Evolutionary conservation across 2,113 vertebrate species (phyloP).

Genomic region (Bungarus multicinctus): DNA sequence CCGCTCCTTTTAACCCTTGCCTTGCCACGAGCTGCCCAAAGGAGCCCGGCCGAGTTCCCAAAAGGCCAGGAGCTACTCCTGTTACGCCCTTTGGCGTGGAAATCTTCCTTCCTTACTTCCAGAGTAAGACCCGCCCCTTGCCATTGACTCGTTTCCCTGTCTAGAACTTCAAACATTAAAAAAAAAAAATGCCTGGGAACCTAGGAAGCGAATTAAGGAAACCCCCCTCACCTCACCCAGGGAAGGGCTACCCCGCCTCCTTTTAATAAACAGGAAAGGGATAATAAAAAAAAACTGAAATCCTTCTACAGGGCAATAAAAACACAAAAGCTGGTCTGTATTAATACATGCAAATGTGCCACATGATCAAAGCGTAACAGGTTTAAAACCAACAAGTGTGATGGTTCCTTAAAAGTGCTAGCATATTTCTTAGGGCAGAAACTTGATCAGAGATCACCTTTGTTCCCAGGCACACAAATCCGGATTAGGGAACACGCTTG

Average conservation of each 20-base stretch:
- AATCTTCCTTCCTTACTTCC: not conserved
- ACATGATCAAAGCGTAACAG: not conserved
- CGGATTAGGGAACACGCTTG: not conserved
- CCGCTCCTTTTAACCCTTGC: slow-evolving; percentile 24
- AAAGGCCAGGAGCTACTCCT: not conserved
- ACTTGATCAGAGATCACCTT: not conserved
- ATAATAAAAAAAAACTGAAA: too few species aligned
- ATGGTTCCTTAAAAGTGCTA: not conserved
- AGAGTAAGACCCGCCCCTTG: not conserved
- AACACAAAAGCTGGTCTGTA: not conserved
- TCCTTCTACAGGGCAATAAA: not conserved
- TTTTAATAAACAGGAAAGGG: not conserved
- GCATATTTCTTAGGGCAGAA: not conserved
- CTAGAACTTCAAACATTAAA: not conserved
- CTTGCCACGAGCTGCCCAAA: not conserved
- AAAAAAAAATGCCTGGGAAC: not conserved
- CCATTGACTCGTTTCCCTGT: not conserved
- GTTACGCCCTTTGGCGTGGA: not conserved
- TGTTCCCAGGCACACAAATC: not conserved
- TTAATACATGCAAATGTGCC: not conserved
- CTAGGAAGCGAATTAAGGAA: not conserved
- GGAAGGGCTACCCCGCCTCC: too few species aligned
- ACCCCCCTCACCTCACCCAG: not conserved
- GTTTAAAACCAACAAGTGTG: not conserved
- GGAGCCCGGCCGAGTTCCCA: not conserved